Evolutionary conservation across 2,113 vertebrate species (phyloP), one percentile per base, ranked within the genome.

Genomic region (Ptilorrhoa leucosticta): DNA sequence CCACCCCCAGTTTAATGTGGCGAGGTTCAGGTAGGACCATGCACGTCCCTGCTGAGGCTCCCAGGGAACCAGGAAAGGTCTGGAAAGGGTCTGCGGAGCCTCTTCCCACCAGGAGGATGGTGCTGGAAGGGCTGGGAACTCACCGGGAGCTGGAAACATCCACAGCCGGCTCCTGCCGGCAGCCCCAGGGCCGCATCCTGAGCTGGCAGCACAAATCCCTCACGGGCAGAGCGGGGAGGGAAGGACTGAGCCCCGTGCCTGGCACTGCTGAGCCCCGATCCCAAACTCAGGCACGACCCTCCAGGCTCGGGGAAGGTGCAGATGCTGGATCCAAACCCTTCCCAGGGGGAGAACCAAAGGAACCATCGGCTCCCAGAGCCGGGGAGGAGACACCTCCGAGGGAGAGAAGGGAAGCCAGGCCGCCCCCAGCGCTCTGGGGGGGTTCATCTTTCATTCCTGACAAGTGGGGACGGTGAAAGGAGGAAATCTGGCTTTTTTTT

Each of bases 41-140:
- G 3, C 20, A 20, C 0, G 0, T 37, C 50, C 44, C 28, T 48
- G 70, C 75, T 30, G 50, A 2, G 1, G 31, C 44, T 40, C 47
- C 37, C 51, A 44, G 37, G 48, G 53, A 78, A 12, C 3, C 51
- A 42, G 47, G 53, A 40, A 9, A n/a, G n/a, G n/a, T n/a, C 54
- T 12, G 30, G 48, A 28, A 8, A 87, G 37, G 37, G 2, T 35
- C 70, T 56, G 39, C 44, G 50, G 48, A 44, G 30, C 39, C 61
- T 28, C 47, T 17, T 24, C 40, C 45, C 39, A n/a, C 7, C 56
- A 44, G 50, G 15, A 69, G 11, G 3, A 15, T 2, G 2, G 14
- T 37, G 39, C 39, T 60, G 73, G 48, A 33, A 50, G 17, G 78
- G 37, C 19, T 73, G 51, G 22, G 35, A 44, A 3, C 24, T 48